Evolutionary conservation across 2,113 vertebrate species (phyloP).

Genomic region (Talpa occidentalis): DNA sequence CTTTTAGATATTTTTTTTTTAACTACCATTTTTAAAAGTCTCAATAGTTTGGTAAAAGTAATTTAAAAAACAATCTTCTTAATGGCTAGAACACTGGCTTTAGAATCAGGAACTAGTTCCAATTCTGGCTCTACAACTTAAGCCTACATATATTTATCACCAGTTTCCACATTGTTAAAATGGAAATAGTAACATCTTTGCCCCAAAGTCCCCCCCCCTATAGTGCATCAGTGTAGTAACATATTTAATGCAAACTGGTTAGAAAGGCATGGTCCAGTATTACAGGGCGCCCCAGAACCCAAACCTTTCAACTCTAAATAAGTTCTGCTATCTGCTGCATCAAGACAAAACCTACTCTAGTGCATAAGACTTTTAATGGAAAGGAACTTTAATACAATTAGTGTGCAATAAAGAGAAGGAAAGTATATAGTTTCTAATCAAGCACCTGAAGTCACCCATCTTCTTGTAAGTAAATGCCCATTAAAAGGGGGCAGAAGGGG

Average conservation of each 20-base stretch:
- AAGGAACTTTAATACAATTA: too few relatives aligned
- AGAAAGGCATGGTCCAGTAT: not conserved
- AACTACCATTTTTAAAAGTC: not conserved
- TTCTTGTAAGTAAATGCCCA: too few relatives aligned
- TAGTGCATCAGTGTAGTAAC: not conserved
- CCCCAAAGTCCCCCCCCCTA: not conserved
- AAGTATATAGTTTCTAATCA: too few relatives aligned
- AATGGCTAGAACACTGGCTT: not conserved
- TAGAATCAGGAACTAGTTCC: not conserved
- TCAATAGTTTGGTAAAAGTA: not conserved
- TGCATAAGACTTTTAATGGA: too few relatives aligned
- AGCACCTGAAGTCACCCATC: too few relatives aligned
- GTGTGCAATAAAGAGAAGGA: too few relatives aligned
- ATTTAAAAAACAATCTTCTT: not conserved
- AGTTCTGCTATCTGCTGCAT: too few relatives aligned
- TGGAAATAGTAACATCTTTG: not conserved
- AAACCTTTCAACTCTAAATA: too few relatives aligned
- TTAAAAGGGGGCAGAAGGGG: too few relatives aligned
- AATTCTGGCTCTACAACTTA: not conserved
- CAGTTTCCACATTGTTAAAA: not conserved
- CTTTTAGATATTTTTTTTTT: not conserved
- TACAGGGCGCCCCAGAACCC: too few relatives aligned
- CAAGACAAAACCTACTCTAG: too few relatives aligned
- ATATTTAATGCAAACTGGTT: not conserved
- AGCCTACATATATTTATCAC: not conserved